phyloP scores from a whole-genome alignment of 92 coral and sea anemone species.

The Phymanthus crucifer region DNA sequence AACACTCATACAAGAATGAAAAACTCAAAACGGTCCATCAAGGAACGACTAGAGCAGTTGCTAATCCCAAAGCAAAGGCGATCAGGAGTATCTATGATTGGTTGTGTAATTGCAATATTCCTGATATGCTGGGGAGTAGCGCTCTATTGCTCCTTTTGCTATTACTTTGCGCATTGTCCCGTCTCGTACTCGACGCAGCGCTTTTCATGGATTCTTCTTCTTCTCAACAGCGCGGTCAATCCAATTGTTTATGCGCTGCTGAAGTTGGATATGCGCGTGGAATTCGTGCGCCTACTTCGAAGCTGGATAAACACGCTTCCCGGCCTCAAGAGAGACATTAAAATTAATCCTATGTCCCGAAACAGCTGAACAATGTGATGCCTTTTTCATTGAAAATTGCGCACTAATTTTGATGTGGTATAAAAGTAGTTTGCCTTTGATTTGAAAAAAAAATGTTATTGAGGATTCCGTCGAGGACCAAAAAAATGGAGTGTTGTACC shows the following conservation, averaged over 20 bases:
- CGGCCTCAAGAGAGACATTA: neutral
- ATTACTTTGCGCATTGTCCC: conserved; percentile 36
- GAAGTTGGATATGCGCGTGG: conserved; percentile 46
- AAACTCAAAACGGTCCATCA: conserved; percentile 12
- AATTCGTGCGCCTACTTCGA: conserved; percentile 24
- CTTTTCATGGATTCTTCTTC: conserved; percentile 19
- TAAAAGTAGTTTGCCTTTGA: too few species aligned
- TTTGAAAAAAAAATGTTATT: too few species aligned
- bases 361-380: neutral
- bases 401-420: too few species aligned
- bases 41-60: conserved; percentile 9
- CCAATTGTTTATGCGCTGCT: conserved; percentile 54
- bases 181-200: neutral
- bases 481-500: too few species aligned
- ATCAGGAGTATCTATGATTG: conserved; percentile 51
- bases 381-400: neutral
- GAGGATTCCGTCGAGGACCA: too few species aligned
- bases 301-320: neutral
- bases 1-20: conserved; percentile 6
- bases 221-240: conserved; percentile 49
- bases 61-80: conserved; percentile 14
- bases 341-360: neutral
- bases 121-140: conserved; percentile 54
- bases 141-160: conserved; percentile 51
- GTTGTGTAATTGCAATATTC: conserved; percentile 47